Base-by-base conservation (phyloP, 2,888 invertebrate genomes). In the Apoda limacodes region DNA sequence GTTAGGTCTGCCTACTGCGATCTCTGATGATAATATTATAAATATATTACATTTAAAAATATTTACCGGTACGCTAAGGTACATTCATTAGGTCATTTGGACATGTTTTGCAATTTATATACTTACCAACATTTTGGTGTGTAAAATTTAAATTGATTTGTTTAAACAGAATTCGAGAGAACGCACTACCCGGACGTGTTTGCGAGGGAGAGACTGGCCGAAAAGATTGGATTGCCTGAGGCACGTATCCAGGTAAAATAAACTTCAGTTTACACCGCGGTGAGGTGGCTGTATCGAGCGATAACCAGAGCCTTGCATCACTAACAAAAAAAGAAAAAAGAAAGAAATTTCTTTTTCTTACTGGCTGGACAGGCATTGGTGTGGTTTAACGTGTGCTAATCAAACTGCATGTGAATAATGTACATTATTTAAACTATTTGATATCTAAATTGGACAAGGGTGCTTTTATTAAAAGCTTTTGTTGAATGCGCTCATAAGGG, bases 171-270 rank as follows among this genome's bases (percentile, higher is more conserved):
- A 85, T 97, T 97, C 83, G 95, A 96, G 83, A 83, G 95, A 75
- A 96, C 96, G 55, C 96, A 97, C 82, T 97, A 97, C 78, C 97
- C 96, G 43, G 96, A 97, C 82, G 96, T 97, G 50, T 97, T 96
- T 81, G 95, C 96, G 48, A 84, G 97, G 58, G 97, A 97, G 78
- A 86, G 95, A 78, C 87, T 97, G 69, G 96, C 97, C 45, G 93
- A 92, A 83, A 95, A 95, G 88, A 97, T 97, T 82, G 93, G 93
- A 85, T 90, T 97, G 82, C 96, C 95, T 82, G 96, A 96, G 89
- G 96, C 96, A 84, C 90, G 96, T 88, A 97, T 97, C 88, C 96
- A 97, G 93, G 96, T 95, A 88, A 87, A 89, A 87, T 84, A 83
- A 82, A 69, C 60, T 74, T 72, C 74, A 75, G 65, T 71, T 72